Conservation (phyloP, 2,888 invertebrate species). For the Apocheima hispidaria region DNA sequence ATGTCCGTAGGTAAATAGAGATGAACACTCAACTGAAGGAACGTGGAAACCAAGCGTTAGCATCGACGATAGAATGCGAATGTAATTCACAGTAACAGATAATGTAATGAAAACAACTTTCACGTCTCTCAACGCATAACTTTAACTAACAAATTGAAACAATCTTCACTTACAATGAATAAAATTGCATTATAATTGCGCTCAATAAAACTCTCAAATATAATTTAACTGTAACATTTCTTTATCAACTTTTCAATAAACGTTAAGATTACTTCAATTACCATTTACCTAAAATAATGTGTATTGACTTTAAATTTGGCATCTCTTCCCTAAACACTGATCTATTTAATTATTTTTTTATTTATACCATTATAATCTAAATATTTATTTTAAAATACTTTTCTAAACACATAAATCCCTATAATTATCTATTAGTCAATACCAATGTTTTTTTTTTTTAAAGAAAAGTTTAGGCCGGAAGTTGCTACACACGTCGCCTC, state of each 20-base stretch:
- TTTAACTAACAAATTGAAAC: conserved; percentile 86
- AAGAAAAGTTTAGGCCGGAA: conserved; percentile 81
- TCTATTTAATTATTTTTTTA: conserved; percentile 72
- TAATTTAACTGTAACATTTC: conserved; percentile 86
- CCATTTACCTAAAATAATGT: conserved; percentile 86
- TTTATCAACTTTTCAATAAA: conserved; percentile 83
- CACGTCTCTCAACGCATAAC: conserved; percentile 81
- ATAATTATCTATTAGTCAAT: conserved; percentile 84
- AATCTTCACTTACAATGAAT: conserved; percentile 85
- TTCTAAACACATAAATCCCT: conserved; percentile 85
- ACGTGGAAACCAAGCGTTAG: conserved; percentile 39
- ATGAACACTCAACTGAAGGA: conserved; percentile 29
- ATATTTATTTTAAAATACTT: conserved; percentile 87
- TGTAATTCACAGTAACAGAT: conserved; percentile 40
- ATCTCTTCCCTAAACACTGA: conserved; percentile 86
- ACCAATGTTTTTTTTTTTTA: conserved; percentile 80
- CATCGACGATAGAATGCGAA: conserved; percentile 44
- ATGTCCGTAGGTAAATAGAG: conserved; percentile 57
- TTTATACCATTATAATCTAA: conserved; percentile 80
- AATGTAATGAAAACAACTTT: conserved; percentile 69
- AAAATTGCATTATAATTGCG: conserved; percentile 84
- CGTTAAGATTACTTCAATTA: conserved; percentile 84
- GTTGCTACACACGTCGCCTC: conserved; percentile 75
- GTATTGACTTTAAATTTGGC: conserved; percentile 90
- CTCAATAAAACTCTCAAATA: conserved; percentile 86